Conservation (phyloP, 2,113 vertebrate species). For the Mobula birostris region DNA sequence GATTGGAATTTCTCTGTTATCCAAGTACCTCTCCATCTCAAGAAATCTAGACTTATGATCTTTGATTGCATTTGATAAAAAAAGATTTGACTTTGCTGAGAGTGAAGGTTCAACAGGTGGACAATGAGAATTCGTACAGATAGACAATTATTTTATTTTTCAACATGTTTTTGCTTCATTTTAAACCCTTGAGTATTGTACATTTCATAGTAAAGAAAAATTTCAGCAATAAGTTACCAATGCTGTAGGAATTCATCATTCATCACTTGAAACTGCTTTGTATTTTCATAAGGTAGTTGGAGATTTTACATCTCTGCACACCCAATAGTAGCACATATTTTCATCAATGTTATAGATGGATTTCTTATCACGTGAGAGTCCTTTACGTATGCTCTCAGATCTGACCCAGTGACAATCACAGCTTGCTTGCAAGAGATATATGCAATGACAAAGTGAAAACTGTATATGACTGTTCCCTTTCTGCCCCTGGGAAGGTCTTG, state of each 20-base stretch:
- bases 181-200: neutral
- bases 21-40: no score
- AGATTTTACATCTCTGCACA: neutral
- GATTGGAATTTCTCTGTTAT: no score
- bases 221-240: neutral
- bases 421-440: neutral
- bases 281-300: neutral
- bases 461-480: neutral
- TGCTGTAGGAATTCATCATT: neutral
- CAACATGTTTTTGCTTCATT: neutral
- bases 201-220: slow-evolving; percentile 9
- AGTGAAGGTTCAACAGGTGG: neutral
- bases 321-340: neutral
- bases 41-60: no score
- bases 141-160: neutral
- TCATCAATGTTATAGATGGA: neutral
- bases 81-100: neutral
- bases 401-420: neutral
- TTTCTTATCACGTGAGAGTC: neutral
- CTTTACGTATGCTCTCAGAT: neutral
- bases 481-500: neutral
- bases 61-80: no score
- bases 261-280: neutral
- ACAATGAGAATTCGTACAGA: neutral
- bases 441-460: neutral